These are phyloP conservation scores for Oncopodura yosiiana DNA, from an alignment of 1,140 invertebrate genomes.

Conservation along the genomic window DNA sequence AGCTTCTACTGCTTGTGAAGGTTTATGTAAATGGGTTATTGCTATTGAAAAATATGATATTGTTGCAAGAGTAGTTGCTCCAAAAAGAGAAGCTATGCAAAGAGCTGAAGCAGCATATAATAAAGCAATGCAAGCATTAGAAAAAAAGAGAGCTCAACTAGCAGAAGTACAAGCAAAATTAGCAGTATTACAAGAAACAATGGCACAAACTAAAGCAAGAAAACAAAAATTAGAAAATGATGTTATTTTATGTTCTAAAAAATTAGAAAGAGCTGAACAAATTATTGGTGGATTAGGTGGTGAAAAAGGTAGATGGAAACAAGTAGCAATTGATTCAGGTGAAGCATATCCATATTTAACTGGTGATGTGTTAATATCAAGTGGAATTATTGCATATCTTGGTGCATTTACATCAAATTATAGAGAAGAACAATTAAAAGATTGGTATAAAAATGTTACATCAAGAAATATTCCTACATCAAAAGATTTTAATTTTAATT, in stretches of 20 bases:
- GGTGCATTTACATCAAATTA: conserved; percentile 78
- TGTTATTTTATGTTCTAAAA: conserved; percentile 75
- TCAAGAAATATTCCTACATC: conserved; percentile 63
- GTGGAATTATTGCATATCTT: conserved; percentile 80
- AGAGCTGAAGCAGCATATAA: conserved; percentile 64
- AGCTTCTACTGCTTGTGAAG: conserved; percentile 49
- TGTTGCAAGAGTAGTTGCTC: conserved; percentile 77
- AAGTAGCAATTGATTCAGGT: conserved; percentile 63
- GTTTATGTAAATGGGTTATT: conserved; percentile 80
- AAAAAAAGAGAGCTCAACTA: conserved; percentile 63
- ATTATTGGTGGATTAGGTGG: conserved; percentile 76
- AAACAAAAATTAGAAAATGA: conserved; percentile 61
- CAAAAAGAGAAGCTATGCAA: conserved; percentile 67
- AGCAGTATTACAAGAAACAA: conserved; percentile 50
- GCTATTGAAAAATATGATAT: conserved; percentile 88
- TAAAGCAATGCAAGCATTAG: conserved; percentile 52
- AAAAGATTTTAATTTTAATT: conserved; percentile 52
- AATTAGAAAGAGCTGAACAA: conserved; percentile 84
- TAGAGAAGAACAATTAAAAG: conserved; percentile 55
- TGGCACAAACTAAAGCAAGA: conserved; percentile 45
- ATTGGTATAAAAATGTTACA: conserved; percentile 60
- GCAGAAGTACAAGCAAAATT: conserved; percentile 60
- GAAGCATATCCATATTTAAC: conserved; percentile 49
- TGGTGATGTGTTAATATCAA: conserved; percentile 72
- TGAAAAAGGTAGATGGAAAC: conserved; percentile 70